A percentile compares a stretch with the other conserved stretches of the same genome.
Evolutionary conservation across 1,140 invertebrate species (phyloP).

Genomic region (Meloidogyne chitwoodi): DNA sequence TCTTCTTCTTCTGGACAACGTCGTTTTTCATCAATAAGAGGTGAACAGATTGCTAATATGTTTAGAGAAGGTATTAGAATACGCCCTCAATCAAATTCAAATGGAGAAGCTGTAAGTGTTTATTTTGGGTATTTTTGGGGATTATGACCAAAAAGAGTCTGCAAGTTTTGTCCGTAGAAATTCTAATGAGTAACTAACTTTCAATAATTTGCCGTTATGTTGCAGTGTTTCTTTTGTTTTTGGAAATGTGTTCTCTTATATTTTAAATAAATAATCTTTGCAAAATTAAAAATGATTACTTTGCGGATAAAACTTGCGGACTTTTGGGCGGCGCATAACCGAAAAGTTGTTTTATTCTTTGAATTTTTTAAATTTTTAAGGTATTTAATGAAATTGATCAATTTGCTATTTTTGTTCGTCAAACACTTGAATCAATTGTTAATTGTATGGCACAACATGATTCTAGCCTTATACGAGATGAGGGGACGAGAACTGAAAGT

Average conservation of each 20-base stretch:
- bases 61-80: background rate
- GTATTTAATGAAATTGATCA: conserved; percentile 8
- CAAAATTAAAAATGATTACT: too few relatives aligned
- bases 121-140: too few relatives aligned
- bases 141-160: too few relatives aligned
- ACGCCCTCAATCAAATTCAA: background rate
- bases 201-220: too few relatives aligned
- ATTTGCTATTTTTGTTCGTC: conserved; percentile 14
- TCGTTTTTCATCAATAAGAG: background rate
- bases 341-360: background rate
- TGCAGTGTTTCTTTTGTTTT: too few relatives aligned
- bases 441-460: conserved; percentile 5
- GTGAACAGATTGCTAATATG: background rate
- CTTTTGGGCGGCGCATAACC: too few relatives aligned
- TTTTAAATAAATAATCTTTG: too few relatives aligned
- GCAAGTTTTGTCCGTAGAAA: too few relatives aligned
- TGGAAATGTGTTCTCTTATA: too few relatives aligned
- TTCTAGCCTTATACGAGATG: background rate
- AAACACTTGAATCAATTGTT: conserved; percentile 13
- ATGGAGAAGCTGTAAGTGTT: conserved; percentile 3
- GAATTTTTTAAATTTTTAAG: background rate
- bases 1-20: background rate
- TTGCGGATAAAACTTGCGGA: too few relatives aligned
- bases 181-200: too few relatives aligned
- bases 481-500: background rate